Evolutionary conservation across 1,140 invertebrate genomes (phyloP).

Genomic region (Trypoxylus dichotomus): DNA sequence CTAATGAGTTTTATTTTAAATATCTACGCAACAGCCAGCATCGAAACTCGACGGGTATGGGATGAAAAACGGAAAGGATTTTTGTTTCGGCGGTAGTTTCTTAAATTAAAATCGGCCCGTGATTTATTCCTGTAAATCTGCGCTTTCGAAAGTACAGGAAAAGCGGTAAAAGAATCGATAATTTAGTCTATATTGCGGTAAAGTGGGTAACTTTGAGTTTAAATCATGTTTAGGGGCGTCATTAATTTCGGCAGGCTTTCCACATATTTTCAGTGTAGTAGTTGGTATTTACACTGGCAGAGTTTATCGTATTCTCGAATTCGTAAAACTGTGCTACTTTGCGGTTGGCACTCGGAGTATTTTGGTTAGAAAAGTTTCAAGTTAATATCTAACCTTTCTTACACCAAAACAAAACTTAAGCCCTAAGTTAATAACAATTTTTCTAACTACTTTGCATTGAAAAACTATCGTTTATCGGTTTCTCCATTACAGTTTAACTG

Average conservation of each 20-base stretch:
- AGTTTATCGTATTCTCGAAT: too few species aligned
- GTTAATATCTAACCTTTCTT: too few species aligned
- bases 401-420: too few species aligned
- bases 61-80: background rate
- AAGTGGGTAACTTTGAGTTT: background rate
- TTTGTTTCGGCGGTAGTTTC: slow-evolving; percentile 4
- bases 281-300: too few species aligned
- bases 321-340: too few species aligned
- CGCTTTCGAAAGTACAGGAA: background rate
- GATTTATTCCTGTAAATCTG: slow-evolving; percentile 6
- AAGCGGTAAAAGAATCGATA: background rate
- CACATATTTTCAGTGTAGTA: background rate
- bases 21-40: background rate
- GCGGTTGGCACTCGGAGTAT: too few species aligned
- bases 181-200: background rate
- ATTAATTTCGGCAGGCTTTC: background rate
- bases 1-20: slow-evolving; percentile 26
- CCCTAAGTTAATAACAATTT: too few species aligned
- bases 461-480: too few species aligned
- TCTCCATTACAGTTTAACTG: too few species aligned
- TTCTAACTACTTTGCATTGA: too few species aligned
- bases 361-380: too few species aligned
- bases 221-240: background rate
- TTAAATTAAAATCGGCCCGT: slow-evolving; percentile 11
- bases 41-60: background rate